Evolutionary conservation across 2,113 vertebrate species (phyloP), one percentile per base, ranked within the genome.

Genomic region (Alexandromys fortis): DNA sequence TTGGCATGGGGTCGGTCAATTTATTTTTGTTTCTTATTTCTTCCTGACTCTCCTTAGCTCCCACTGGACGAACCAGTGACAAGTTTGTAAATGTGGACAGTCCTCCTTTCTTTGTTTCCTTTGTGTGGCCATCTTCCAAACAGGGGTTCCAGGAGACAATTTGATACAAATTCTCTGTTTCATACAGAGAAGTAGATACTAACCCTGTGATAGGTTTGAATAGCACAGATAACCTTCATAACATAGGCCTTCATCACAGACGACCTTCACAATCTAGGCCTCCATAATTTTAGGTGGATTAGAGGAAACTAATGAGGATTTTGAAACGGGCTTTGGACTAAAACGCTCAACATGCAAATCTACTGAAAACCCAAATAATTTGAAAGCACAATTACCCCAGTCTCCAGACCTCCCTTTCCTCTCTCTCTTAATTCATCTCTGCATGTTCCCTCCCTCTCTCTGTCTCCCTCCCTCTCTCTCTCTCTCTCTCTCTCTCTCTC

Each of bases 311-410:
- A 98, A 98, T 98, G 98, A 98, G 92, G 97, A 98, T 98, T 98
- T 98, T 97, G 96, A 98, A 98, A 98, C 96, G 63, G 98, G 98
- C 98, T 98, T 98, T 98, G 96, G 97, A 98, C 98, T 98, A 98
- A 99, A 98, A 98, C 97, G 96, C 97, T 99, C 98, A 99, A 98
- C 98, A 98, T 97, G 98, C 95, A 98, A 98, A 98, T 98, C 98
- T 98, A 97, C 96, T 4, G 68, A 76, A 97, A 97, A 96, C 88
- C 95, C 90, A 83, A 38, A 33, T 91, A 95, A 98, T 95, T 98
- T 98, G 97, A 97, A 98, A 98, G 95, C 92, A 90, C 96, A 94
- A 83, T 96, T 79, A 96, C 94, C 79, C 61, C 22, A 10, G 47
- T 91, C 85, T 65, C 73, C 9, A 30, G 65, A 97, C 97, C 63